These are phyloP conservation scores for Tadarida brasiliensis DNA, from an alignment of 2,797 vertebrate genomes.

Conservation along the genomic window DNA sequence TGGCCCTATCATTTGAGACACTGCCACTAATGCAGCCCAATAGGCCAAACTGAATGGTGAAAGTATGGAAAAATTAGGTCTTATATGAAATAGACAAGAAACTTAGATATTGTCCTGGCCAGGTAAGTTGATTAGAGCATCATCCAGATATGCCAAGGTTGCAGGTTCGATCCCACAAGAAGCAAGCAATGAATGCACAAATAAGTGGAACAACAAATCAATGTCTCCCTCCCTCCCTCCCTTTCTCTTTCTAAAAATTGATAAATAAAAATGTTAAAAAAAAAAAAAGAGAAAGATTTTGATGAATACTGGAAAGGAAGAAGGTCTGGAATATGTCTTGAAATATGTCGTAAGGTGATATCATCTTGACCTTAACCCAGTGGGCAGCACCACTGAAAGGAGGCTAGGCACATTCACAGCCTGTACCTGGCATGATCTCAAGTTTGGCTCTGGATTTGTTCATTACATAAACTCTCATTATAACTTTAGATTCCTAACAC, in stretches of 20 bases:
- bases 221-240: background rate
- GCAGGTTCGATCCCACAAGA: background rate
- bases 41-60: background rate
- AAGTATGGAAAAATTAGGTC: background rate
- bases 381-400: background rate
- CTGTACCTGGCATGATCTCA: background rate
- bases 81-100: conserved; percentile 22
- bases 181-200: background rate
- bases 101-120: background rate
- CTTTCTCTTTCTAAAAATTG: background rate
- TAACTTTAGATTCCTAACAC: conserved; percentile 13
- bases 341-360: conserved; percentile 14
- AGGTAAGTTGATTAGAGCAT: background rate
- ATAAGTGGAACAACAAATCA: background rate
- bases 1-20: background rate
- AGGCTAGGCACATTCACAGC: background rate
- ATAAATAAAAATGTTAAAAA: background rate
- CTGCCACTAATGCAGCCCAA: background rate
- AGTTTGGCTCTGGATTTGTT: background rate
- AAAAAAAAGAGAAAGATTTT: background rate
- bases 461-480: conserved; percentile 20
- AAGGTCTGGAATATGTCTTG: background rate
- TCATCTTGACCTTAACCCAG: background rate
- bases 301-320: background rate
- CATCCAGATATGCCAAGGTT: background rate